Conservation (phyloP, 2,888 invertebrate species). For the Scaptomyza flava region DNA sequence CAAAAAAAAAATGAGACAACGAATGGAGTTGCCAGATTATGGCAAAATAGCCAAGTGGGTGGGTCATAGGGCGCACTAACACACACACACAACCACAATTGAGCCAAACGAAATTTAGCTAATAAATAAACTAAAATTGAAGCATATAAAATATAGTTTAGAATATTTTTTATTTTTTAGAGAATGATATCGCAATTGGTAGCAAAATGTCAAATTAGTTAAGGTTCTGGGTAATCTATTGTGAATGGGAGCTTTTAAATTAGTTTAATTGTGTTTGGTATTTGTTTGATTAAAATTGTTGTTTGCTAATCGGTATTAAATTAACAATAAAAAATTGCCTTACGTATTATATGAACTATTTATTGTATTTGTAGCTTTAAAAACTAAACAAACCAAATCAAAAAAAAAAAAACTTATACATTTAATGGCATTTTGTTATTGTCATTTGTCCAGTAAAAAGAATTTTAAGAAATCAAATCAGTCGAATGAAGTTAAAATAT, state of each 20-base stretch:
- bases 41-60: constrained; percentile 2
- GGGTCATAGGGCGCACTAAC: constrained; percentile 16
- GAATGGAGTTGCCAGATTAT: constrained; percentile 41
- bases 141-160: constrained; percentile 49
- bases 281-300: neutral
- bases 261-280: constrained; percentile 9
- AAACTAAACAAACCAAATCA: neutral
- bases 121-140: constrained; percentile 5
- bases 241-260: constrained; percentile 39
- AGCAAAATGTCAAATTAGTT: constrained; percentile 51
- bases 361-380: constrained; percentile 67
- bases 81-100: constrained; percentile 17
- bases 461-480: neutral
- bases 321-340: constrained; percentile 68
- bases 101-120: constrained; percentile 38
- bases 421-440: constrained; percentile 55
- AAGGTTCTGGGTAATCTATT: constrained; percentile 25
- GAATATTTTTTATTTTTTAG: constrained; percentile 29
- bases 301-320: constrained; percentile 29
- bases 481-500: neutral
- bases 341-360: constrained; percentile 64
- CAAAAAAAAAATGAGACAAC: constrained; percentile 57
- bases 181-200: constrained; percentile 36
- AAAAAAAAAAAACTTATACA: constrained; percentile 39
- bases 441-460: constrained; percentile 51